A percentile compares a stretch with the other conserved stretches of the same genome.
Conservation (phyloP, 2,113 vertebrate genomes). For the Porphyrio hochstetteri region DNA sequence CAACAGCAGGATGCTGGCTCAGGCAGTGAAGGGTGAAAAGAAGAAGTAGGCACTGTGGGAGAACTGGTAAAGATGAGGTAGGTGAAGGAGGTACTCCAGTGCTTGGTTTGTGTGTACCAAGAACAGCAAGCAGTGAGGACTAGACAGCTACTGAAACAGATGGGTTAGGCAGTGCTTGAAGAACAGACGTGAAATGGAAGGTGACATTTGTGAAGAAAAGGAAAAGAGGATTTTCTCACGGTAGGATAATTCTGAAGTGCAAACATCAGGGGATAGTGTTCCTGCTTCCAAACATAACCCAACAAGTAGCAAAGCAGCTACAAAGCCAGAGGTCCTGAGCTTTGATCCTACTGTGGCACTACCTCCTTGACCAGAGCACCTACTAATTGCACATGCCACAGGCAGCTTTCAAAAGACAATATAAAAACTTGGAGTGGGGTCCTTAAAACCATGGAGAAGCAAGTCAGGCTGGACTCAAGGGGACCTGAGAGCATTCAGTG, state of each 20-base stretch:
- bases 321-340: background rate
- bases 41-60: slow-evolving; percentile 44
- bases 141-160: background rate
- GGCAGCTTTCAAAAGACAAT: background rate
- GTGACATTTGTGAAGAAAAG: background rate
- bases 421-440: background rate
- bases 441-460: background rate
- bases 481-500: background rate
- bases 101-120: background rate
- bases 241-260: background rate
- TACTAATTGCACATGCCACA: background rate
- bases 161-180: background rate
- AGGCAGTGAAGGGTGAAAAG: slow-evolving; percentile 45
- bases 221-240: background rate
- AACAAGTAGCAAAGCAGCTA: background rate
- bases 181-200: background rate
- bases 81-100: background rate
- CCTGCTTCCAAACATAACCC: background rate
- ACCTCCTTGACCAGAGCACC: background rate
- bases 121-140: background rate
- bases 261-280: background rate
- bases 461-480: slow-evolving; percentile 14
- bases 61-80: background rate
- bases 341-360: background rate
- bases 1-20: slow-evolving; percentile 1